phyloP scores from a whole-genome alignment of 1,140 invertebrate genomes.

The Tachypleus tridentatus region DNA sequence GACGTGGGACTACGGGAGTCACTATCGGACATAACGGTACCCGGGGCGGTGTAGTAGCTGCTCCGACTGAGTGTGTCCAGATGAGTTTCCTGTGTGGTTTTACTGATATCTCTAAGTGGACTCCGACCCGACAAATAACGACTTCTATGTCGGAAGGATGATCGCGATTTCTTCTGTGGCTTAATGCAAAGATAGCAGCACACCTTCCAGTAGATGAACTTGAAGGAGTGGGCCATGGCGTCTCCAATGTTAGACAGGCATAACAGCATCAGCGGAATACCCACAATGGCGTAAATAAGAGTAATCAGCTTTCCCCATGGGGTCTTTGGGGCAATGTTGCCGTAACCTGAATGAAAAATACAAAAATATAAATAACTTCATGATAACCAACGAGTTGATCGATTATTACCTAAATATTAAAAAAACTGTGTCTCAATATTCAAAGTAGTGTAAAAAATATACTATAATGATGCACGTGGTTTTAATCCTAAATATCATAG shows the following conservation, averaged over 20 bases:
- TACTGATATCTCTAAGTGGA: not conserved
- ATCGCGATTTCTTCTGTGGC: not conserved
- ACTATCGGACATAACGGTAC: not conserved
- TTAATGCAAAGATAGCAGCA: slow-evolving; percentile 55
- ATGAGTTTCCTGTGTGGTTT: not conserved
- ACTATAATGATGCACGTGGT: too few relatives aligned
- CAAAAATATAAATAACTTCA: not conserved
- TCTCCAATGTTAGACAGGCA: slow-evolving; percentile 35
- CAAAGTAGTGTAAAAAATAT: too few relatives aligned
- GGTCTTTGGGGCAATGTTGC: slow-evolving; percentile 82
- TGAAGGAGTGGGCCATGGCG: slow-evolving; percentile 48
- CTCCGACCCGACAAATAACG: not conserved
- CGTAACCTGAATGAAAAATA: slow-evolving; percentile 59
- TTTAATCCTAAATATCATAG: too few relatives aligned
- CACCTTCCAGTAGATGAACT: slow-evolving; percentile 66
- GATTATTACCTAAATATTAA: too few relatives aligned
- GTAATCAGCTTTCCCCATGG: slow-evolving; percentile 85
- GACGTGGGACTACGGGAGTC: not conserved
- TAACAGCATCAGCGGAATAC: slow-evolving; percentile 88
- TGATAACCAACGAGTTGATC: too few relatives aligned
- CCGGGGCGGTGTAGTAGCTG: not conserved
- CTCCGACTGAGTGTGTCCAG: not conserved
- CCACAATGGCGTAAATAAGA: slow-evolving; percentile 88
- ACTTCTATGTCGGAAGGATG: not conserved
- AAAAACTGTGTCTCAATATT: too few relatives aligned